Evolutionary conservation across 2,888 invertebrate genomes (phyloP).

Genomic region (Amblyteles armatorius): DNA sequence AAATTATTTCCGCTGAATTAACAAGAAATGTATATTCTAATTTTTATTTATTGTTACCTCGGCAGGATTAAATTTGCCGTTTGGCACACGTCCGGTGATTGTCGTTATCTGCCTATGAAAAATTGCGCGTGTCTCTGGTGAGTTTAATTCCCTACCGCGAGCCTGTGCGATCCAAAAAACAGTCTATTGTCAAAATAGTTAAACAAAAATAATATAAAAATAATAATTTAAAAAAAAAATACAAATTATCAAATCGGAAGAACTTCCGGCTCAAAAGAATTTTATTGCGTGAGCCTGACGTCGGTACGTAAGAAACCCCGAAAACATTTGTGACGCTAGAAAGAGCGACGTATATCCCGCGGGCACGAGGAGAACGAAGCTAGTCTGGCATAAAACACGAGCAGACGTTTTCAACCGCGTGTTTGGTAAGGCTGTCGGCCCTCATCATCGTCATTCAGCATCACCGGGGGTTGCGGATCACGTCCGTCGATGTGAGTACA

Average conservation of each 20-base stretch:
- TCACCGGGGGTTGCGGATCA: conserved; percentile 72
- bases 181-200: conserved; percentile 28
- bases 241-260: conserved; percentile 59
- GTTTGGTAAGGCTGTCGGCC: conserved; percentile 83
- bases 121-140: background rate
- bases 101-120: background rate
- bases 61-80: background rate
- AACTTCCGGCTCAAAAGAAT: conserved; percentile 70
- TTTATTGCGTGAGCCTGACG: conserved; percentile 56
- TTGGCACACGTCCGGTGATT: background rate
- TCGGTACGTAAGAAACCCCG: conserved; percentile 22
- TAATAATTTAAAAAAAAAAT: conserved; percentile 18
- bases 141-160: background rate
- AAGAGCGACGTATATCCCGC: conserved; percentile 21
- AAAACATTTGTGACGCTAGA: conserved; percentile 44
- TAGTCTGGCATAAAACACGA: conserved; percentile 82
- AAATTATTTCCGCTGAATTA: background rate
- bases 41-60: background rate
- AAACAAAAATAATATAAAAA: conserved; percentile 19
- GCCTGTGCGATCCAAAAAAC: background rate
- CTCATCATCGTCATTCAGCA: conserved; percentile 82
- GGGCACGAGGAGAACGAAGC: conserved; percentile 60
- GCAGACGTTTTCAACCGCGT: conserved; percentile 83
- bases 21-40: background rate
- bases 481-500: conserved; percentile 71